Evolutionary conservation across 2,888 invertebrate genomes (phyloP), one percentile per base, ranked within the genome.

Genomic region (Eucriotettix oculatus): DNA sequence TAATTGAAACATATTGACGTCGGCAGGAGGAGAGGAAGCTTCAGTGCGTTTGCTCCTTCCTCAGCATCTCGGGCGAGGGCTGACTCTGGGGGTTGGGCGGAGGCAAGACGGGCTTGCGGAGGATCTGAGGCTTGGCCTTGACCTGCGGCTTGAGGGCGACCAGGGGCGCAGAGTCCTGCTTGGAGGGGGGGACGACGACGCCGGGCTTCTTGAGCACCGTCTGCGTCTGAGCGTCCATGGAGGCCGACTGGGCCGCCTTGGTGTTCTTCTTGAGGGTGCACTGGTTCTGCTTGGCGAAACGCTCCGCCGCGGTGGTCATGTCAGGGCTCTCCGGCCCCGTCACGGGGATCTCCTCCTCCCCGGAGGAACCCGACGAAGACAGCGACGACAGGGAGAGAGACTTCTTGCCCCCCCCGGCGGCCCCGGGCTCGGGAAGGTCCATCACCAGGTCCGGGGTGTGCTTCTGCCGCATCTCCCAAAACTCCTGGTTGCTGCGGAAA

Each of bases 361-460:
- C 62, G 1, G 60, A 60, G 14, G 62, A 62, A 7, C 60, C 60
- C 9, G 62, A 62, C 10, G 62, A 62, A 16, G 62, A 60, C 12
- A 57, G 52, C 9, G 60, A 59, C 10, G 62, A 62, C 12, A 57
- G 52, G 7, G 61, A 61, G 11, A 60, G 58, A 12, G 63, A 62
- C 41, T 59, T 57, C 10, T 60, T 57, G 10, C 57, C 52, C 5
- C 76, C 74, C 14, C 68, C 66, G 40, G 65, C 66, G 58, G 73
- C 72, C 62, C 74, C 73, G 2, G 72, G 12, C 52, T 83, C 75
- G n/a, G 90, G 90, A 67, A 90, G 75, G 74, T 88, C 90, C 83
- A 89, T 85, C 65, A 90, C 90, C 61, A 90, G 77, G 75, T 90
- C 90, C 1, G 90, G 90, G 42, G 89, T 83, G 66, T 82, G 81